Evolutionary conservation across 2,113 vertebrate genomes (phyloP).

Genomic region (Pelecanoides urinatrix): DNA sequence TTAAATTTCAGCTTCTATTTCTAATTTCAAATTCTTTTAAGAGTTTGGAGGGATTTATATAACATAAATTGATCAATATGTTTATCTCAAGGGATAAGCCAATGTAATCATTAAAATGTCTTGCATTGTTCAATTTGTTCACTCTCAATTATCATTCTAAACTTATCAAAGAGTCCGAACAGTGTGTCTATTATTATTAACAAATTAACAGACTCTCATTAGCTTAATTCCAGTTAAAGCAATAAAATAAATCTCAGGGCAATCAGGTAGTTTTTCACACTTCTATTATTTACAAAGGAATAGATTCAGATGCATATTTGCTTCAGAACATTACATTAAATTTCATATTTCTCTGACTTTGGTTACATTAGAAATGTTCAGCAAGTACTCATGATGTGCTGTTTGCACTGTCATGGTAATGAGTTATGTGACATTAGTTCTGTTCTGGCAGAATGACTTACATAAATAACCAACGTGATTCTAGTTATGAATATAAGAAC

Average conservation of each 20-base stretch:
- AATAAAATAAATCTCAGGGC: background rate
- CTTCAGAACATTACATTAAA: background rate
- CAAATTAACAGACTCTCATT: background rate
- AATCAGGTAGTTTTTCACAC: background rate
- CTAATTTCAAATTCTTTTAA: background rate
- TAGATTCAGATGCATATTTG: background rate
- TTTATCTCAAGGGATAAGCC: background rate
- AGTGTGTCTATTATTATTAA: background rate
- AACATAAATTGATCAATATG: background rate
- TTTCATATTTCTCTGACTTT: background rate
- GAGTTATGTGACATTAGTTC: background rate
- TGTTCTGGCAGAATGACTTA: background rate
- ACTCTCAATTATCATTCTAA: background rate
- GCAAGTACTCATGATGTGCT: background rate
- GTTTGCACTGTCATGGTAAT: background rate
- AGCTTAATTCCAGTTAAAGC: background rate
- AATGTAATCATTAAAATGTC: background rate
- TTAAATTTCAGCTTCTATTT: background rate
- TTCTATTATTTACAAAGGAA: background rate
- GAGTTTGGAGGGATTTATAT: background rate
- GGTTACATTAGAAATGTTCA: background rate
- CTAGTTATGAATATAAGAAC: background rate
- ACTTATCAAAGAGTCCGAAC: background rate
- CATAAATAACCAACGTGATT: background rate
- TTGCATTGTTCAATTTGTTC: background rate